Evolutionary conservation across 1,140 invertebrate species (phyloP), one percentile per base, ranked within the genome.

Genomic region (Orussus abietinus): DNA sequence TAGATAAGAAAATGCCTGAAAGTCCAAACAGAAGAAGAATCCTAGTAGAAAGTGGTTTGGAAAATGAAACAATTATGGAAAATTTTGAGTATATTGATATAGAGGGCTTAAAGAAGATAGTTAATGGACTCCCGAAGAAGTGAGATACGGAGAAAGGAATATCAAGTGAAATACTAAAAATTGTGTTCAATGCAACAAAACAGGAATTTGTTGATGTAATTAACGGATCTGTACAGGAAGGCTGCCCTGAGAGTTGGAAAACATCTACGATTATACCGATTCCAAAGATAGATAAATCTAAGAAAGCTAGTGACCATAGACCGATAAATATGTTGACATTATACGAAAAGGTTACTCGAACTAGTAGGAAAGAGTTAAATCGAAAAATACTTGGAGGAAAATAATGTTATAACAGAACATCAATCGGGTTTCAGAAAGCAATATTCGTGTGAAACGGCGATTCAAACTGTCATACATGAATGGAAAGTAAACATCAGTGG

Each of bases 331-430:
- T 30, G 29, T 29, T 55, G 12, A 44, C 50, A 9, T 36, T 40
- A 15, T 55, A 38, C 35, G 47, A 57, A 40, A 51, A 54, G 42
- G 32, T n/a, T 54, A 28, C 17, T 57, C 10, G 51, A 57, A 45
- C 1, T 47, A 14, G 20, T 45, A 28, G 49, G 51, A 3, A 43
- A 57, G 37, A 41, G 48, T 26, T 47, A 50, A 43, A 13, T 54
- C 20, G 28, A 18, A 13, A 31, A 45, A 5, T 41, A 38, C 13
- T 20, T 52, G 9, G 39, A 42, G 14, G 30, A 13, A 4, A 45
- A 52, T 36, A 36, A 45, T 10, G 38, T 45, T 25, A 14, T 47
- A 12, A 44, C 25, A 10, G 33, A 40, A 13, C 18, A 44, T 15
- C 47, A 45, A 20, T 48, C 42, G 15, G 50, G 50, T 18, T 52